Conservation (phyloP, 2,888 invertebrate species). For the Xanthia icteritia region DNA sequence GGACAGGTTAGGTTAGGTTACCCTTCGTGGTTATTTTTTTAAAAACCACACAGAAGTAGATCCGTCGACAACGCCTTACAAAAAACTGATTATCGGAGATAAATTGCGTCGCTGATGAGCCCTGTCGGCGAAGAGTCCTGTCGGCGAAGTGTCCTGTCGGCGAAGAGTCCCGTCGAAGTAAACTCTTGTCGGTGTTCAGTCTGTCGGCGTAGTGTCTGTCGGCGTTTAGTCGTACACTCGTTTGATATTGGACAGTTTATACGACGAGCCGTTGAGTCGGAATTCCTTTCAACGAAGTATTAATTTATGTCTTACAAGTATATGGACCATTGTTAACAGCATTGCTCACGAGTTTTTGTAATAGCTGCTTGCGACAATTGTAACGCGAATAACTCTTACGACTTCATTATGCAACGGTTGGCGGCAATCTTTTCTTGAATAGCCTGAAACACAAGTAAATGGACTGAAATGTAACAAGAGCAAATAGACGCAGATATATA, state of each 20-base stretch:
- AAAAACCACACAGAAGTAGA: too few relatives aligned
- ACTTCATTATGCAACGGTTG: constrained; percentile 39
- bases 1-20: too few relatives aligned
- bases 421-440: constrained; percentile 22
- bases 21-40: too few relatives aligned
- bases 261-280: neutral
- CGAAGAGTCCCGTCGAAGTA: too few relatives aligned
- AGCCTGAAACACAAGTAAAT: constrained; percentile 1
- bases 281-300: constrained; percentile 58
- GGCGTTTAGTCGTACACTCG: too few relatives aligned
- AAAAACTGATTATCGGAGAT: too few relatives aligned
- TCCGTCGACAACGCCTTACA: too few relatives aligned
- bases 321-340: constrained; percentile 29
- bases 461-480: constrained; percentile 9
- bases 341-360: constrained; percentile 37
- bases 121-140: too few relatives aligned
- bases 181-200: too few relatives aligned
- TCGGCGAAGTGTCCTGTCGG: too few relatives aligned
- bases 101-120: too few relatives aligned
- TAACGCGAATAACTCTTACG: constrained; percentile 16
- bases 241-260: neutral
- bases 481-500: neutral
- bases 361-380: constrained; percentile 18
- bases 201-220: too few relatives aligned
- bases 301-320: constrained; percentile 60